Conservation (phyloP, 1,140 invertebrate genomes). For the Branchinecta lynchi region DNA sequence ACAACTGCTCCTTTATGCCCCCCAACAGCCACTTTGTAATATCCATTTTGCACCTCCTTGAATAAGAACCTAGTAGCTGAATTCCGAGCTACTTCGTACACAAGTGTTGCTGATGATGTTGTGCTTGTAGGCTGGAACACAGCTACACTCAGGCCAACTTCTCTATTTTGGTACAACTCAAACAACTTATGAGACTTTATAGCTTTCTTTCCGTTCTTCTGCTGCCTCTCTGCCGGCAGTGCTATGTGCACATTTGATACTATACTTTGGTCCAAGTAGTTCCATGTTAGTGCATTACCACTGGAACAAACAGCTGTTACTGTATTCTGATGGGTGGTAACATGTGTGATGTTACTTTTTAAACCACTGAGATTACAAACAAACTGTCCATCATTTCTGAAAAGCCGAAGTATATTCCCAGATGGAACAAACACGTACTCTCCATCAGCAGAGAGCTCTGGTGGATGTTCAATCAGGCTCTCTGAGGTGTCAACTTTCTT, state of each 20-base stretch:
- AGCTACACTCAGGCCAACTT: neutral
- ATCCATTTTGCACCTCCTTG: neutral
- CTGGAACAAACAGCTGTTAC: neutral
- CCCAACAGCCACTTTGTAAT: neutral
- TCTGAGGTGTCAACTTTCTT: neutral
- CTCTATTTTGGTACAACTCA: neutral
- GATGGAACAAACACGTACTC: neutral
- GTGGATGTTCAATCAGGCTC: neutral
- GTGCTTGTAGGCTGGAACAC: neutral
- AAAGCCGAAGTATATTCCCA: neutral
- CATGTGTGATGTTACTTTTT: neutral
- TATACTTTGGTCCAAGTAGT: neutral
- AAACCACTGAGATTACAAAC: neutral
- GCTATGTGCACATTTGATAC: neutral
- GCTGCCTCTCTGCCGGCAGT: neutral
- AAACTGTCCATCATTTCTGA: slow-evolving; percentile 1
- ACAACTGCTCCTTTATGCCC: slow-evolving; percentile 26
- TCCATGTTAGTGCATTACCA: neutral
- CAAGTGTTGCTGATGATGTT: neutral
- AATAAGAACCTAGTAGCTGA: neutral
- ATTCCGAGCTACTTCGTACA: neutral
- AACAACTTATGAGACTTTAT: neutral
- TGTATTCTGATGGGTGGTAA: neutral
- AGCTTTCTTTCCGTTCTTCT: neutral
- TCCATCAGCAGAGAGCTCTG: neutral